phyloP scores from a whole-genome alignment of 2,113 vertebrate genomes.

The Aviceda subcristata region DNA sequence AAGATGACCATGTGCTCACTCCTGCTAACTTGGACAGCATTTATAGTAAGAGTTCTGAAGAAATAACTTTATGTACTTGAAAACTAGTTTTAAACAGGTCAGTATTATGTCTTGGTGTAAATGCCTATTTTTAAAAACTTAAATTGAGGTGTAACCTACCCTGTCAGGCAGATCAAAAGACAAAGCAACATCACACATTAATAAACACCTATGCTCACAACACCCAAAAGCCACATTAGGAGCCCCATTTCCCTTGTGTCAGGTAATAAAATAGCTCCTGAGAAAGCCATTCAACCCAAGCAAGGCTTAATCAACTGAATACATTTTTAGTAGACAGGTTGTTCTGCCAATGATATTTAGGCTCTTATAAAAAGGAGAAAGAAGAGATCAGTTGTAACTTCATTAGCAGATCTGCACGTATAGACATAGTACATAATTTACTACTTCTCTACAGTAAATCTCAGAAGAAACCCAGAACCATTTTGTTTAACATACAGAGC shows the following conservation, averaged over 20 bases:
- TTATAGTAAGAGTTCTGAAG: neutral
- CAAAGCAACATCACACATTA: neutral
- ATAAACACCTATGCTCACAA: neutral
- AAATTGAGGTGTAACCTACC: neutral
- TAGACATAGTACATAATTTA: neutral
- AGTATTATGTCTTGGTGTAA: neutral
- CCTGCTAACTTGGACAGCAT: neutral
- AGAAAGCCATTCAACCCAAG: neutral
- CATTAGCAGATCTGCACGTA: neutral
- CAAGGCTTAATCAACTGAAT: neutral
- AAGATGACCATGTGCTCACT: rapidly evolving
- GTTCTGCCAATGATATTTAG: neutral
- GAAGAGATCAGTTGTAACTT: neutral
- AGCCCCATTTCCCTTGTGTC: neutral
- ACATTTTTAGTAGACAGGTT: neutral
- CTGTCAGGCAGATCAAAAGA: neutral
- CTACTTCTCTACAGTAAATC: neutral
- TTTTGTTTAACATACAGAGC: neutral
- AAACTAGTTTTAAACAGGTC: neutral
- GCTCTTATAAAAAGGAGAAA: neutral
- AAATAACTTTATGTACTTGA: neutral
- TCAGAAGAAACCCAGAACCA: neutral
- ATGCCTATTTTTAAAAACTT: neutral
- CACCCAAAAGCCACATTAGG: neutral
- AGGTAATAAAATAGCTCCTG: neutral